Evolutionary conservation across 2,113 vertebrate species (phyloP).

Genomic region (Harpagus bidentatus): DNA sequence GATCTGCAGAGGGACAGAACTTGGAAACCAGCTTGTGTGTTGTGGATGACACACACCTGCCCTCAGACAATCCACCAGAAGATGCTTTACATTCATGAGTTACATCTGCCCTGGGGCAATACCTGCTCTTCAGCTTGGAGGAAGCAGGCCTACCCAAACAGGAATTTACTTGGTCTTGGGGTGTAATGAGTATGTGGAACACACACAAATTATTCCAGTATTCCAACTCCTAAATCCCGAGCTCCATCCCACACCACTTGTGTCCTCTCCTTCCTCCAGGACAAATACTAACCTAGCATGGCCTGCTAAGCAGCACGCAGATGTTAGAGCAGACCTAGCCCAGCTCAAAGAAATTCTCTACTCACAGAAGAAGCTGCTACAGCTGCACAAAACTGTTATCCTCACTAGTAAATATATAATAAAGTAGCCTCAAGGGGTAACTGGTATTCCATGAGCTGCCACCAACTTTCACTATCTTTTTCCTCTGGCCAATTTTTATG

Average conservation of each 20-base stretch:
- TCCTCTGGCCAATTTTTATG: neutral
- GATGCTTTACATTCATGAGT: neutral
- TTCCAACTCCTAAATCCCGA: neutral
- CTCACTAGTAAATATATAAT: neutral
- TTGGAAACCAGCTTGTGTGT: neutral
- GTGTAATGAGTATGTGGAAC: accelerated
- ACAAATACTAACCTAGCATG: neutral
- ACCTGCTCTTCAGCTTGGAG: neutral
- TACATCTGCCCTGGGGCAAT: neutral
- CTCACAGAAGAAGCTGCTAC: neutral
- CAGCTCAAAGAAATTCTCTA: neutral
- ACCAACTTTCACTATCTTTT: neutral
- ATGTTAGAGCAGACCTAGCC: neutral
- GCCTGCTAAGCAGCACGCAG: neutral
- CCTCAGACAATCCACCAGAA: accelerated
- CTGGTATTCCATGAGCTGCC: neutral
- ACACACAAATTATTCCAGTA: neutral
- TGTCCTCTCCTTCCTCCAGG: neutral
- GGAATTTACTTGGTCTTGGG: neutral
- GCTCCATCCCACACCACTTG: neutral
- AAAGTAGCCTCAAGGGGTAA: neutral
- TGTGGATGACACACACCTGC: neutral
- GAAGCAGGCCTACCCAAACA: neutral
- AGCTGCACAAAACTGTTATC: neutral
- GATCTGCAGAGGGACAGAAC: neutral